Evolutionary conservation across 2,888 invertebrate genomes (phyloP).

Genomic region (Empis stercorea): DNA sequence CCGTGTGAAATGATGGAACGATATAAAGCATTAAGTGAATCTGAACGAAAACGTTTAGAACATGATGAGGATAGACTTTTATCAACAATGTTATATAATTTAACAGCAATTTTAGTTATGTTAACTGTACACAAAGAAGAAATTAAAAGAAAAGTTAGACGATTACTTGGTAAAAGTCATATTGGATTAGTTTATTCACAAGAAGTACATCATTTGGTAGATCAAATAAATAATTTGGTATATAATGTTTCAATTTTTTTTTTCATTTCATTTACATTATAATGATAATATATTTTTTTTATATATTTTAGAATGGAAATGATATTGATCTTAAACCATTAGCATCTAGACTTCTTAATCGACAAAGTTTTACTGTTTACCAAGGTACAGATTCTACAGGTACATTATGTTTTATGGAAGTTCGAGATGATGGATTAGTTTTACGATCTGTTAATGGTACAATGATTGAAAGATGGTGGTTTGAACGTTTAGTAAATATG

Average conservation of each 20-base stretch:
- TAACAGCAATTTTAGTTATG: slow-evolving; percentile 92
- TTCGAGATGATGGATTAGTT: slow-evolving; percentile 90
- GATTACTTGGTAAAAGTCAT: slow-evolving; percentile 94
- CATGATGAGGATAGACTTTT: slow-evolving; percentile 94
- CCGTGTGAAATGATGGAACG: slow-evolving; percentile 99
- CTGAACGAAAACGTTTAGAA: slow-evolving; percentile 85
- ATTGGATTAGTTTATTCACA: slow-evolving; percentile 96
- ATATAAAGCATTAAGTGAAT: slow-evolving; percentile 84
- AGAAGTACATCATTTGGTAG: slow-evolving; percentile 91
- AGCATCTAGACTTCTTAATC: slow-evolving; percentile 86
- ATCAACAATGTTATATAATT: slow-evolving; percentile 90
- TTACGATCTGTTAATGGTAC: slow-evolving; percentile 71
- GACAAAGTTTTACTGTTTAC: slow-evolving; percentile 97
- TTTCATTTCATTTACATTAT: not conserved
- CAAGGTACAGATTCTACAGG: slow-evolving; percentile 88
- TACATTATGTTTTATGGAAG: slow-evolving; percentile 78
- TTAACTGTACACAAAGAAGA: slow-evolving; percentile 74
- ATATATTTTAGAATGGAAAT: slow-evolving; percentile 72
- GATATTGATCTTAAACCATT: slow-evolving; percentile 94
- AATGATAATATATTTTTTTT: no score
- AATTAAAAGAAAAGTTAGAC: slow-evolving; percentile 71
- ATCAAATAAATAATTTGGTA: slow-evolving; percentile 90
- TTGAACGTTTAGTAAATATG: slow-evolving; percentile 97
- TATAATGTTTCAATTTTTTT: no score
- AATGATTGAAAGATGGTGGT: slow-evolving; percentile 96